A percentile compares a stretch with the other conserved stretches of the same genome.
Conservation (phyloP, 1,140 invertebrate species). For the Cotesia glomerata region DNA sequence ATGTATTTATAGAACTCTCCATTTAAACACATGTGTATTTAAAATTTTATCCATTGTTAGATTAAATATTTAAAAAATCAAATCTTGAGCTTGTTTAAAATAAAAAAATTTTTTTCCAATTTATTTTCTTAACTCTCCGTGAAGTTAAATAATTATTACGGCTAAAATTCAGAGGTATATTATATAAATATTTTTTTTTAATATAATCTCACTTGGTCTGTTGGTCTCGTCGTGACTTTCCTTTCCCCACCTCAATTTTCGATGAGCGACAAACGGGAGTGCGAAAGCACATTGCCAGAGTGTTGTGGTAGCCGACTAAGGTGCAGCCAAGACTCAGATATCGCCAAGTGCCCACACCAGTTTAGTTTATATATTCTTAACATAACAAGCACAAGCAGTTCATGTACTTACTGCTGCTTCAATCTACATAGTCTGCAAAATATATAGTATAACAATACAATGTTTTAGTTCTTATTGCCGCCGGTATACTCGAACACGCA, state of each 20-base stretch:
- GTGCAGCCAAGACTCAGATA: constrained; percentile 32
- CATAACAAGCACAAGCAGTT: constrained; percentile 34
- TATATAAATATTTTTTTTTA: not conserved
- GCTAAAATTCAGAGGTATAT: not conserved
- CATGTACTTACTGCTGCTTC: constrained; percentile 36
- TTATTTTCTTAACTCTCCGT: too few species aligned
- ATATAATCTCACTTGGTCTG: not conserved
- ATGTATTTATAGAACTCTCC: too few species aligned
- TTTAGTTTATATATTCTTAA: constrained; percentile 2
- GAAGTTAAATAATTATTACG: too few species aligned
- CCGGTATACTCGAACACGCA: too few species aligned
- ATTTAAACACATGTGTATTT: too few species aligned
- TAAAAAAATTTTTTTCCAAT: too few species aligned
- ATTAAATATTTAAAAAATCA: too few species aligned
- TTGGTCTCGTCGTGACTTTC: not conserved
- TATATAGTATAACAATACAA: too few species aligned
- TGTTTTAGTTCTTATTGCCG: too few species aligned
- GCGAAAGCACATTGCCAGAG: constrained; percentile 37
- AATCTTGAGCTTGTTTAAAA: too few species aligned
- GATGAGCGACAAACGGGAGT: constrained; percentile 37
- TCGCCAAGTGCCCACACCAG: constrained; percentile 23
- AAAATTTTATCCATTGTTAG: too few species aligned
- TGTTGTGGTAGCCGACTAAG: constrained; percentile 28
- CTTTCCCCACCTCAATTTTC: not conserved
- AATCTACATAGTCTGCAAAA: too few species aligned